Conservation (phyloP, 1,140 invertebrate genomes). For the Brachionus calyciflorus region DNA sequence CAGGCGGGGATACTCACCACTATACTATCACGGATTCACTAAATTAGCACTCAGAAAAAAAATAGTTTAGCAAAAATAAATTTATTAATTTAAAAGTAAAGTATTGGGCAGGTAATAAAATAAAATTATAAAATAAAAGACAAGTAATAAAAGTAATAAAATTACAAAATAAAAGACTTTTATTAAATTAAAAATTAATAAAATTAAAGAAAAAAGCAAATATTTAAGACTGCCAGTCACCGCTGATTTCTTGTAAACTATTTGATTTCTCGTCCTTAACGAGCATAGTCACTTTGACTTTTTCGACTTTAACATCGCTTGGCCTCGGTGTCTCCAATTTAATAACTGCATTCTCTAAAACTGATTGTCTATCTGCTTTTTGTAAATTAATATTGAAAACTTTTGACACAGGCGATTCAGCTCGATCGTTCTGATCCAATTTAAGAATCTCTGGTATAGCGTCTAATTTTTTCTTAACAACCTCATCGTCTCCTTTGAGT, state of each 20-base stretch:
- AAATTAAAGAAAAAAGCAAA: too few relatives aligned
- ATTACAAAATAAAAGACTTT: too few relatives aligned
- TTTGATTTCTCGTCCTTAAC: constrained; percentile 41
- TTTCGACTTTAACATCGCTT: constrained; percentile 38
- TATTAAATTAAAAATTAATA: too few relatives aligned
- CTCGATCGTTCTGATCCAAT: constrained; percentile 20
- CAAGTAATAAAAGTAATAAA: too few relatives aligned
- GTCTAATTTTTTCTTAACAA: background rate
- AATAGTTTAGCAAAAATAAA: too few relatives aligned
- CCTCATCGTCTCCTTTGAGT: constrained; percentile 6
- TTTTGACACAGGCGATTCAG: background rate
- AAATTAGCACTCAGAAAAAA: too few relatives aligned
- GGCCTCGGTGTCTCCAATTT: constrained; percentile 28
- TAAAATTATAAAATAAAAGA: too few relatives aligned
- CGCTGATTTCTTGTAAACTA: constrained; percentile 29
- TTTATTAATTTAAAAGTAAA: too few relatives aligned
- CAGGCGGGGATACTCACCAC: too few relatives aligned
- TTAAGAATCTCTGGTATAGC: constrained; percentile 22
- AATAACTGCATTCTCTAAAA: constrained; percentile 33
- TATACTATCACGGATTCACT: too few relatives aligned
- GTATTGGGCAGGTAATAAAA: too few relatives aligned
- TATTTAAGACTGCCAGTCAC: constrained; percentile 30
- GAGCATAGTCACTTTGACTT: constrained; percentile 40
- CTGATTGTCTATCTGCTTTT: background rate
- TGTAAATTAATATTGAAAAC: constrained; percentile 29